Evolutionary conservation across 2,888 invertebrate genomes (phyloP).

Genomic region (Orthosia incerta): DNA sequence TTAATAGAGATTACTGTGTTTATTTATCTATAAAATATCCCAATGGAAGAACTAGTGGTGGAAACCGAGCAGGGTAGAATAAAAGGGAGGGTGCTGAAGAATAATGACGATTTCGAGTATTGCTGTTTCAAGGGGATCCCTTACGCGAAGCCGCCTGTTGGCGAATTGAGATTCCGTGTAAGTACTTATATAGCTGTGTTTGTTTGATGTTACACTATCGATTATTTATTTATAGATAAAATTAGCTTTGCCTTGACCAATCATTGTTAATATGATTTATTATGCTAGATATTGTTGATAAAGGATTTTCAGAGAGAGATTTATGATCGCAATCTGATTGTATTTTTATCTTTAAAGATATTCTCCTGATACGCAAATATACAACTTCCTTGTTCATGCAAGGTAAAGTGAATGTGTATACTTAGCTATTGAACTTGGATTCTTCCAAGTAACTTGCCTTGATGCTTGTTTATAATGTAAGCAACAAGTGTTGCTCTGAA

Average conservation of each 20-base stretch:
- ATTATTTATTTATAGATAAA: slow-evolving; percentile 3
- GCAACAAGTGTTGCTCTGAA: slow-evolving; percentile 11
- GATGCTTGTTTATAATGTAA: slow-evolving; percentile 9
- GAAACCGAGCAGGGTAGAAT: slow-evolving; percentile 86
- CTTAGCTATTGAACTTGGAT: slow-evolving; percentile 22
- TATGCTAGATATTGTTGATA: neutral
- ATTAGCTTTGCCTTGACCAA: slow-evolving; percentile 1
- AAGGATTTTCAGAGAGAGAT: neutral
- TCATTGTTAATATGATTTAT: neutral
- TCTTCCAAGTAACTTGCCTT: slow-evolving; percentile 29
- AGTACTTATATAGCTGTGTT: slow-evolving; percentile 62
- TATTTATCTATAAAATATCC: slow-evolving; percentile 18
- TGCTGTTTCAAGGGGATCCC: slow-evolving; percentile 90
- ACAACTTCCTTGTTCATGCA: slow-evolving; percentile 3
- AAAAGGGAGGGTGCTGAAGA: slow-evolving; percentile 81
- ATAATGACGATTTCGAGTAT: slow-evolving; percentile 81
- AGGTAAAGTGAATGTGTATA: slow-evolving; percentile 44
- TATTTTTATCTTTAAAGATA: neutral
- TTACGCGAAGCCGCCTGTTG: slow-evolving; percentile 91
- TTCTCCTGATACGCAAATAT: neutral
- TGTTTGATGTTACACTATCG: neutral
- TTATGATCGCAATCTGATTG: neutral
- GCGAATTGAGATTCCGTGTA: slow-evolving; percentile 81
- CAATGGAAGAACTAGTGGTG: slow-evolving; percentile 69
- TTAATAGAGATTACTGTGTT: slow-evolving; percentile 36